These are phyloP conservation scores for Ceuthmochares aereus DNA, from an alignment of 2,113 vertebrate species.

Conservation along the genomic window DNA sequence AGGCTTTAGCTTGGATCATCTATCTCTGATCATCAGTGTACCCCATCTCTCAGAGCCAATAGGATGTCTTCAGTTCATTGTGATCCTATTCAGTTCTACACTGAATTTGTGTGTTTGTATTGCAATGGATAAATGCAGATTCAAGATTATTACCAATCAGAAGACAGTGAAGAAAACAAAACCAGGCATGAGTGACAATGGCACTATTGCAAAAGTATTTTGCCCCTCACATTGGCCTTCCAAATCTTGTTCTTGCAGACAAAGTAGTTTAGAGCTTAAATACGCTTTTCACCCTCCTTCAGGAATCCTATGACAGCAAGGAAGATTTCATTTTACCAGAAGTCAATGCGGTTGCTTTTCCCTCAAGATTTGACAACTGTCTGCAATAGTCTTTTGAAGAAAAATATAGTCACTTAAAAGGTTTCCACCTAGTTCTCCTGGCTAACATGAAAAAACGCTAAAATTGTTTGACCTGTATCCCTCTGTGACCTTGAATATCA, in stretches of 20 bases:
- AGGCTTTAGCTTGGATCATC: neutral
- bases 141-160: neutral
- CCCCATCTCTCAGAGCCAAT: neutral
- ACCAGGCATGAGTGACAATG: neutral
- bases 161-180: neutral
- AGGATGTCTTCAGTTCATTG: neutral
- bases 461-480: neutral
- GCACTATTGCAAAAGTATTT: neutral
- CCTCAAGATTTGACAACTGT: neutral
- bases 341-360: neutral
- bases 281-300: neutral
- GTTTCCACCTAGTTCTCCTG: neutral
- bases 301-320: neutral
- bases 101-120: neutral
- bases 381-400: neutral
- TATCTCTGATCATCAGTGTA: neutral
- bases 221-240: neutral
- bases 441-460: neutral
- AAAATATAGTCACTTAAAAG: neutral
- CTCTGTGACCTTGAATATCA: neutral
- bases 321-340: neutral
- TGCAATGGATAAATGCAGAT: neutral
- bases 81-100: neutral
- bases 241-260: neutral
- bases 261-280: neutral